Evolutionary conservation across 1,140 invertebrate species (phyloP).

Genomic region (Drosophila santomea): DNA sequence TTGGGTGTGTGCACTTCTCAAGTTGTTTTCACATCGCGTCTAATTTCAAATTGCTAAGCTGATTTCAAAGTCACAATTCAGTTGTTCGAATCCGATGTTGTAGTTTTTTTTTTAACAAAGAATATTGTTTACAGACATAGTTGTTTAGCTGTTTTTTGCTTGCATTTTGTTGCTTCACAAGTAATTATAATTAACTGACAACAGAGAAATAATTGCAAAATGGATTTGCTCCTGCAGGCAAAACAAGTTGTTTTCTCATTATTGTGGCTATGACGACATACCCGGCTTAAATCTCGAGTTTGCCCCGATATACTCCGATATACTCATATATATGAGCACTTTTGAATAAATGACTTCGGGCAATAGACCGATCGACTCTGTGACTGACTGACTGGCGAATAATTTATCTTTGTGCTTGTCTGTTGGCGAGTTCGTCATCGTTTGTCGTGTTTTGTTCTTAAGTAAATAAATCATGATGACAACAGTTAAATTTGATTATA

Average conservation of each 20-base stretch:
- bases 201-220: slow-evolving; percentile 67
- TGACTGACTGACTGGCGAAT: slow-evolving; percentile 51
- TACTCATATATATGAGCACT: slow-evolving; percentile 14
- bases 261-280: slow-evolving; percentile 61
- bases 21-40: slow-evolving; percentile 28
- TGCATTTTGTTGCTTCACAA: slow-evolving; percentile 45
- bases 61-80: slow-evolving; percentile 46
- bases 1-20: slow-evolving; percentile 38
- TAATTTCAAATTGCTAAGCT: slow-evolving; percentile 51
- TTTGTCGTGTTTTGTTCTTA: slow-evolving; percentile 65
- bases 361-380: slow-evolving; percentile 48
- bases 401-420: slow-evolving; percentile 62
- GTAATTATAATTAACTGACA: slow-evolving; percentile 68
- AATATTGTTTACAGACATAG: slow-evolving; percentile 38
- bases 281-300: slow-evolving; percentile 12
- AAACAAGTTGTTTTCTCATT: slow-evolving; percentile 52
- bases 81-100: slow-evolving; percentile 17
- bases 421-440: slow-evolving; percentile 49
- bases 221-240: slow-evolving; percentile 69
- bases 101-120: slow-evolving; percentile 17
- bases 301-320: slow-evolving; percentile 22
- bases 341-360: slow-evolving; percentile 51
- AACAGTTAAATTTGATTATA: slow-evolving; percentile 82
- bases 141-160: slow-evolving; percentile 9
- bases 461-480: slow-evolving; percentile 79